These are phyloP conservation scores for Poeciliopsis paucimaculata DNA, from an alignment of 2,797 vertebrate genomes.

Conservation along the genomic window DNA sequence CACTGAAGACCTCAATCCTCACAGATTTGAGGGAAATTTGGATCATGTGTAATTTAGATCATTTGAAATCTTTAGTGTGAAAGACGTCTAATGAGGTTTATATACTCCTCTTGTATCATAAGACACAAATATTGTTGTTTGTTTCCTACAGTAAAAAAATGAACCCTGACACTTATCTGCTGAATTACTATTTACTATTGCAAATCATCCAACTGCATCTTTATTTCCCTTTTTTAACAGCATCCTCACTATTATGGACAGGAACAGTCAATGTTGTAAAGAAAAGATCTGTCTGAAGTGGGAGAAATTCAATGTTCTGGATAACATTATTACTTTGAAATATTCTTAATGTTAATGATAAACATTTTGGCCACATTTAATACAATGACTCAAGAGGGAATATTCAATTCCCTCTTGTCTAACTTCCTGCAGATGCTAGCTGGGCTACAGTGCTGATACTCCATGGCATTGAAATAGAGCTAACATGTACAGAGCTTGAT, in stretches of 20 bases:
- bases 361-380: not conserved
- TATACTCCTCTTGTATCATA: not conserved
- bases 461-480: not conserved
- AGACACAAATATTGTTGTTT: not conserved
- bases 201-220: not conserved
- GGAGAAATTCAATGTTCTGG: not conserved
- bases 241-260: not conserved
- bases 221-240: not conserved
- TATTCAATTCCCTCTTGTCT: not conserved
- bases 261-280: not conserved
- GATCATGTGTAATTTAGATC: not conserved
- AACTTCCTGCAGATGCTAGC: not conserved
- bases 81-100: not conserved
- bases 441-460: not conserved
- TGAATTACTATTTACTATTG: not conserved
- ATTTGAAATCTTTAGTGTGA: not conserved
- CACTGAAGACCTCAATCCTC: not conserved
- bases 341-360: not conserved
- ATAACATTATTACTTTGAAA: not conserved
- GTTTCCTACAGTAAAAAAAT: not conserved
- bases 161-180: not conserved
- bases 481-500: not conserved
- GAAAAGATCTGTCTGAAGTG: not conserved
- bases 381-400: not conserved
- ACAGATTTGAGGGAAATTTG: not conserved